A percentile compares a stretch with the other conserved stretches of the same genome.
phyloP scores from a whole-genome alignment of 2,888 invertebrate genomes.

The Spodoptera exigua region DNA sequence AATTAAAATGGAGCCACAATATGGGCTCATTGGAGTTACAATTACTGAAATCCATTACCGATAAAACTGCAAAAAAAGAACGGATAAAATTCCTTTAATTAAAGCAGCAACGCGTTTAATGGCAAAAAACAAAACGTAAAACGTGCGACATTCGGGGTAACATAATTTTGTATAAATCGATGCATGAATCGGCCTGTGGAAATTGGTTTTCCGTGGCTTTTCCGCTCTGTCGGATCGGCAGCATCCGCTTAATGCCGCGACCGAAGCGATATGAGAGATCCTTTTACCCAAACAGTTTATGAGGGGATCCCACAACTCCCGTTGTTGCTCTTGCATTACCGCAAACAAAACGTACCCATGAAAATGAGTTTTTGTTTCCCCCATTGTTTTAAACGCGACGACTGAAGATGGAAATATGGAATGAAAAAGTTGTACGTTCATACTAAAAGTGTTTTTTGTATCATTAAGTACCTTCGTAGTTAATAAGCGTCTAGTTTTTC shows the following conservation, averaged over 20 bases:
- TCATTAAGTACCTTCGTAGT: conserved; percentile 20
- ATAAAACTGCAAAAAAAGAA: conserved; percentile 31
- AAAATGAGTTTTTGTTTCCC: conserved; percentile 72
- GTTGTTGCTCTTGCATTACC: conserved; percentile 79
- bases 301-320: conserved; percentile 69
- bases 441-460: conserved; percentile 31
- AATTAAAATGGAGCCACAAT: conserved; percentile 32
- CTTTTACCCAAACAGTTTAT: conserved; percentile 72
- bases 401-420: conserved; percentile 55
- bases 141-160: conserved; percentile 50
- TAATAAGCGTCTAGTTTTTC: conserved; percentile 24
- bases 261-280: conserved; percentile 69
- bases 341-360: conserved; percentile 73
- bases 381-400: conserved; percentile 65
- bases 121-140: conserved; percentile 53
- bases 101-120: conserved; percentile 41
- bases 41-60: conserved; percentile 32
- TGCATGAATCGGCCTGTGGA: conserved; percentile 59
- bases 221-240: conserved; percentile 66
- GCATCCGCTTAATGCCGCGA: conserved; percentile 69
- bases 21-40: conserved; percentile 9
- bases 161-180: conserved; percentile 61
- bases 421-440: conserved; percentile 53
- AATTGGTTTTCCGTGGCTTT: conserved; percentile 75
- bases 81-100: conserved; percentile 45